A percentile compares a stretch with the other conserved stretches of the same genome.
These are phyloP conservation scores for Gallinago undulata DNA, from an alignment of 2,113 vertebrate species.

Conservation along the genomic window DNA sequence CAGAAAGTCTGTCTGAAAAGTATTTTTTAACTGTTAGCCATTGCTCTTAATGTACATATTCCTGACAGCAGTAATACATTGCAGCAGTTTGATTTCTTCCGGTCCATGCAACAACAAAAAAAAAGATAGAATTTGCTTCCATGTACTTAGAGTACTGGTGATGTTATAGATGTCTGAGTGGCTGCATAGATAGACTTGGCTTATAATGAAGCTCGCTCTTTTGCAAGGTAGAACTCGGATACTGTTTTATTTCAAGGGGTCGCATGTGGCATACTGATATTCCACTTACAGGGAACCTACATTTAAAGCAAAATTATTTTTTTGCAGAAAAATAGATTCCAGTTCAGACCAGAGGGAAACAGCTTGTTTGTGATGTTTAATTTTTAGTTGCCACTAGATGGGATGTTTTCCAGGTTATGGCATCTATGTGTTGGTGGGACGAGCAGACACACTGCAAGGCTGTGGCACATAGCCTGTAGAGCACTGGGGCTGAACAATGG, in stretches of 20 bases:
- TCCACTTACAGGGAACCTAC: neutral
- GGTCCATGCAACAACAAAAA: neutral
- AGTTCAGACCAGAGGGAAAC: neutral
- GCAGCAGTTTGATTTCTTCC: neutral
- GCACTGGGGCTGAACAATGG: neutral
- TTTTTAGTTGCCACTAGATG: neutral
- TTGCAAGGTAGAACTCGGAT: neutral
- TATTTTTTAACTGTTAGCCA: neutral
- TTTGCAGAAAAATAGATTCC: accelerated
- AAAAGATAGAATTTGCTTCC: neutral
- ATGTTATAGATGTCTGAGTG: neutral
- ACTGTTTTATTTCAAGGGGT: neutral
- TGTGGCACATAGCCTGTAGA: accelerated
- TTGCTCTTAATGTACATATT: neutral
- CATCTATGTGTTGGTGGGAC: neutral
- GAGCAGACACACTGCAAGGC: neutral
- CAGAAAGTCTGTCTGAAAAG: neutral
- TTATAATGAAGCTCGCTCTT: neutral
- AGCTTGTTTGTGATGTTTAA: neutral
- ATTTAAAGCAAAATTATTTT: neutral
- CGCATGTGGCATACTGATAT: neutral
- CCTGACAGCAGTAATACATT: neutral
- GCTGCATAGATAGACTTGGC: neutral
- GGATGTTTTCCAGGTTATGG: neutral
- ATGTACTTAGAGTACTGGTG: neutral